Base-by-base conservation (phyloP, 2,113 vertebrate species). In the Pluvialis apricaria region DNA sequence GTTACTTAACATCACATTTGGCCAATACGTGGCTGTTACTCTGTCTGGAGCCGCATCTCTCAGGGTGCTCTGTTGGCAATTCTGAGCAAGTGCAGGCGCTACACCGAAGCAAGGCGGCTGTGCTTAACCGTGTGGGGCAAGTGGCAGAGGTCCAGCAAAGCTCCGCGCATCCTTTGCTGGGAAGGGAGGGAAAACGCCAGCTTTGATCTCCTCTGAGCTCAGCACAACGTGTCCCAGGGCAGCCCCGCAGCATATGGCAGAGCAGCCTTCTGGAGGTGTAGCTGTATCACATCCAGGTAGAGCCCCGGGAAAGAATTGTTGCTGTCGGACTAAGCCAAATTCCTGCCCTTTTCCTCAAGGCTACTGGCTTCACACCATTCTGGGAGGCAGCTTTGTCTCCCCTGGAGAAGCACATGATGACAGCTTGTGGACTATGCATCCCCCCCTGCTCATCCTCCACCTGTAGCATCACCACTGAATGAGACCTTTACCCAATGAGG, bases 231-330 rank as follows among this genome's bases (percentile, higher is more conserved):
- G 62, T 61, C 79, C 86, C 55, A 70, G 92, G 88, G 91, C 86
- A 88, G 68, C n/a, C 80, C 76, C 2, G 1, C 82, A 93, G 92
- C 92, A 90, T 92, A 88, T 86, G 90, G 88, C 82, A 83, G 85
- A 86, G 81, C 77, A 95, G 94, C 55, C 73, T 92, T 78, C 73
- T 70, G 92, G 71, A 92, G 86, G 22, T 73, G 82, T 36, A 80
- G 91, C 71, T 96, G 92, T 86, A 94, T 45, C 91, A 77, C 64
- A 94, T 88, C 92, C 94, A 95, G 92, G 94, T 88, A 94, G 68
- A 96, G 58, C 86, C 88, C 62, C 76, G n/a, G 91, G 95, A 92
- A 90, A 86, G 62, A 77, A 80, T 25, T 70, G 66, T 61, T 88
- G 68, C 82, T 80, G 20, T 70, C 60, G n/a, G 19, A 78, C 45